Conservation (phyloP, 2,888 invertebrate genomes). For the Meiosimyza platycephala region DNA sequence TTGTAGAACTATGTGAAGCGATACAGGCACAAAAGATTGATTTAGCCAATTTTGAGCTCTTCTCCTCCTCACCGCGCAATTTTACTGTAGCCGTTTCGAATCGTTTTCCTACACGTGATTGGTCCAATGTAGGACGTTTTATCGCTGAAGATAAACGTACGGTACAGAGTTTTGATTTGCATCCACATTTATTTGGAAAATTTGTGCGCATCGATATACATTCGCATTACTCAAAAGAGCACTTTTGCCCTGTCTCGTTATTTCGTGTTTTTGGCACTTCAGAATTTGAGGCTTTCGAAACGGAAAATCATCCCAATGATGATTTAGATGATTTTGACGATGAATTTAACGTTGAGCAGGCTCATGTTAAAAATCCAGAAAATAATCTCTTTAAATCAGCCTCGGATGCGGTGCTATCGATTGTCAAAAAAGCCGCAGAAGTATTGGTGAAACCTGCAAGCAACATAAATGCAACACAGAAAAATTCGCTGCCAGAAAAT, state of each 20-base stretch:
- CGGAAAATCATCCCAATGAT: slow-evolving; percentile 78
- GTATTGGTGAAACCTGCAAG: slow-evolving; percentile 77
- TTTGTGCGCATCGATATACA: slow-evolving; percentile 91
- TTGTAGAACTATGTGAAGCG: slow-evolving; percentile 97
- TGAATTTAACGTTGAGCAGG: slow-evolving; percentile 65
- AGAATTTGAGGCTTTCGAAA: slow-evolving; percentile 89
- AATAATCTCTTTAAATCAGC: slow-evolving; percentile 87
- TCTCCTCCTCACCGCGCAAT: slow-evolving; percentile 95
- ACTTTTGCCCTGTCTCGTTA: slow-evolving; percentile 97
- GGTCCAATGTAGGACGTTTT: slow-evolving; percentile 90
- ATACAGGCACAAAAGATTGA: slow-evolving; percentile 96
- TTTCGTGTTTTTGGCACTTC: slow-evolving; percentile 94
- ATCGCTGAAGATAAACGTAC: slow-evolving; percentile 87
- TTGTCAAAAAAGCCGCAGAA: slow-evolving; percentile 92
- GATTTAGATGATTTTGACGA: slow-evolving; percentile 79
- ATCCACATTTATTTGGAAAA: slow-evolving; percentile 86
- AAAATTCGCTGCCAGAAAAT: slow-evolving; percentile 46
- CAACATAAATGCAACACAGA: slow-evolving; percentile 72
- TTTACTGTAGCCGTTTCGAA: slow-evolving; percentile 90
- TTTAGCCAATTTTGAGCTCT: slow-evolving; percentile 96
- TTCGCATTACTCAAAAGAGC: slow-evolving; percentile 95
- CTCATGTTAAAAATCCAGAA: slow-evolving; percentile 67
- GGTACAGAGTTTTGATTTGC: slow-evolving; percentile 86
- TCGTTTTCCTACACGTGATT: slow-evolving; percentile 90
- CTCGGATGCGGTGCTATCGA: slow-evolving; percentile 89